phyloP scores from a whole-genome alignment of 2,113 vertebrate genomes.

The Otolemur garnettii region DNA sequence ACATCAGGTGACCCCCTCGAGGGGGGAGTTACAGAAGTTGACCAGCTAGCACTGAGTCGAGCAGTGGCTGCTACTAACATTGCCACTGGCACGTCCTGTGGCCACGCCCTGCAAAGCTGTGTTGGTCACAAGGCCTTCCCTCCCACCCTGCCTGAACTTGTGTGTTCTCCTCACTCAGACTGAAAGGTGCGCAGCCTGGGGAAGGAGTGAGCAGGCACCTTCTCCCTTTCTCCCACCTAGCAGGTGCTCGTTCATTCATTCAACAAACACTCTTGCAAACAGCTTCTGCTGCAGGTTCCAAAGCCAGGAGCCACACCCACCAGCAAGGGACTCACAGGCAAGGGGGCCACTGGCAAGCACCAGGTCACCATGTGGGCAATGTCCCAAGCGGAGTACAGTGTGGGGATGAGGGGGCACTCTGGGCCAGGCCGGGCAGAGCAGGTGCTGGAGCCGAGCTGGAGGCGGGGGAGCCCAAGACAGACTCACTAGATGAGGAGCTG shows the following conservation, averaged over 20 bases:
- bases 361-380: background rate
- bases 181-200: background rate
- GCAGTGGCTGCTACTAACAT: fast-evolving
- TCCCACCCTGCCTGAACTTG: background rate
- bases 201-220: too few species aligned
- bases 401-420: fast-evolving
- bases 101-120: background rate
- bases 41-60: background rate
- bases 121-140: background rate
- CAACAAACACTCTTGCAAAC: background rate
- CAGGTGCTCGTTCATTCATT: background rate
- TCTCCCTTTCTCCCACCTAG: fast-evolving
- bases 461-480: too few species aligned
- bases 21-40: fast-evolving
- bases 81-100: fast-evolving
- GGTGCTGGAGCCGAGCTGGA: too few species aligned
- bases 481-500: background rate
- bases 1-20: background rate
- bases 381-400: background rate
- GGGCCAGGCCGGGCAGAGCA: too few species aligned
- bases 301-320: background rate
- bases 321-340: background rate
- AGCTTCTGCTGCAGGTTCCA: background rate
- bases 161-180: fast-evolving
- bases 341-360: background rate